A percentile compares a stretch with the other conserved stretches of the same genome.
phyloP scores from a whole-genome alignment of 2,113 vertebrate species.

The Hydrolagus affinis region DNA sequence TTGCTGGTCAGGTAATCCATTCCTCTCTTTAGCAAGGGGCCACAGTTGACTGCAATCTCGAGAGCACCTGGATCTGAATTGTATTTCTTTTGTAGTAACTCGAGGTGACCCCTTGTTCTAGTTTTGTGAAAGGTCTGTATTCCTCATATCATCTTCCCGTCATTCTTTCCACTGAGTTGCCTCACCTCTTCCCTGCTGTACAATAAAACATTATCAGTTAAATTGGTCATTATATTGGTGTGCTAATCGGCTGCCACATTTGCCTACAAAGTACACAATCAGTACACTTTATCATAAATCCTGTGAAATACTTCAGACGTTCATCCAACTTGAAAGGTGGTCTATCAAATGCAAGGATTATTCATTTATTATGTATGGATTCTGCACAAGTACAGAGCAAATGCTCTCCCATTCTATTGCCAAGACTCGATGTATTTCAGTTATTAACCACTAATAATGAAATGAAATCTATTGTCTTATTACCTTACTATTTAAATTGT shows the following conservation, averaged over 20 bases:
- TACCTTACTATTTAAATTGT: not conserved
- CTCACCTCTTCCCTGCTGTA: not conserved
- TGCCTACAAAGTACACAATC: too few species aligned
- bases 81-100: not conserved
- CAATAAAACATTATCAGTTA: not conserved
- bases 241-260: too few species aligned
- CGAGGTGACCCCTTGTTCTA: not conserved
- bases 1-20: constrained; percentile 58
- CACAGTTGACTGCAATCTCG: not conserved
- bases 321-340: too few species aligned
- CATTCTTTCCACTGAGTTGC: not conserved
- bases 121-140: not conserved
- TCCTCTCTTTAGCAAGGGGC: constrained; percentile 29
- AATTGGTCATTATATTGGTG: too few species aligned
- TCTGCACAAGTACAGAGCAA: not conserved
- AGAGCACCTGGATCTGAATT: not conserved
- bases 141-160: not conserved
- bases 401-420: not conserved
- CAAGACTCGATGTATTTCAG: not conserved
- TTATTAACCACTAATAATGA: not conserved
- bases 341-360: too few species aligned
- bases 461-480: not conserved
- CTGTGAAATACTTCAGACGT: too few species aligned
- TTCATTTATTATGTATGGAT: not conserved
- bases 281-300: too few species aligned